Base-by-base conservation (phyloP, 2,888 invertebrate species). In the Rhagonycha lutea region DNA sequence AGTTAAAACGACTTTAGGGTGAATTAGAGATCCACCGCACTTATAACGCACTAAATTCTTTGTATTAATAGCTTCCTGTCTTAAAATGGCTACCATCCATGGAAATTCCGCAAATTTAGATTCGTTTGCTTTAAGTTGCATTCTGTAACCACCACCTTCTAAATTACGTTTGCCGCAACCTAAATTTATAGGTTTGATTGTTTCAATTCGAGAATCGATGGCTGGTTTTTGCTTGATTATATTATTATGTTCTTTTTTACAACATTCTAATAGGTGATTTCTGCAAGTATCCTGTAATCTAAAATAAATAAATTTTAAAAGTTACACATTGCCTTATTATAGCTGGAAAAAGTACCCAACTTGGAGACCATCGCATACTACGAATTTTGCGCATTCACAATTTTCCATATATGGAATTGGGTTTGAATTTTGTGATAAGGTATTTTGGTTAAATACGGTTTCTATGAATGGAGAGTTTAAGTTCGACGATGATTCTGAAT, bases 1-100 rank as follows among this genome's bases (percentile, higher is more conserved):
- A 0, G 96, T 96, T 4, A 96, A 84, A 0, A 95, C 94, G 5
- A 94, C 94, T 70, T 89, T 89, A 0, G 92, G 92, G 78, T 95
- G 93, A 79, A 96, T 95, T 9, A 96, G 88, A 0, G 95, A 92
- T 0, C 95, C 96, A 0, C 96, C 96, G 63, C 96, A 96, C 14
- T 94, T 90, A 86, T 95, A 96, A 4, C 91, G 88, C 81, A 90
- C 91, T 62, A 90, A 84, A 83, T 89, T 90, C 0, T 88, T 85
- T 0, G 88, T 88, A 12, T 90, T 89, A 0, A 91, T 87, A 0
- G 85, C 83, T 78, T 91, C 91, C 77, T 91, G 89, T 70, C 90
- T 88, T 74, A 94, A 86, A 28, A 95, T 88, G 0, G 94, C 95
- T 0, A 93, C 92, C 93, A 95, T 94, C 96, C 95, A 96, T 0